phyloP scores from a whole-genome alignment of 2,797 vertebrate genomes.

The Denticeps clupeoides region DNA sequence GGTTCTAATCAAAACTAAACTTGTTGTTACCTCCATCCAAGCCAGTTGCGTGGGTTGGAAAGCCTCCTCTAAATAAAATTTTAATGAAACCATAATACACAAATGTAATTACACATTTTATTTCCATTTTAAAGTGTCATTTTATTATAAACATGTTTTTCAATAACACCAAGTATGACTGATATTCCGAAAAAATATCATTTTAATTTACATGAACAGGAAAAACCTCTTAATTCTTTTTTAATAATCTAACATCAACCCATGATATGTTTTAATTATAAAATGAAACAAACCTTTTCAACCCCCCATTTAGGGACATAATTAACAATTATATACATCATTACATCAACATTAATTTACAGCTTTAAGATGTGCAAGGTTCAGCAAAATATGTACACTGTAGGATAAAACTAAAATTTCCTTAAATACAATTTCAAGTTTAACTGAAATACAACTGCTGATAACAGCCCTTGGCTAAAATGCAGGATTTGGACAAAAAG shows the following conservation, averaged over 20 bases:
- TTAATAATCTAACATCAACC: constrained; percentile 87
- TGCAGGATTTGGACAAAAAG: constrained; percentile 31
- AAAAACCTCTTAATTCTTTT: no score
- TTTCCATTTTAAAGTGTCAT: constrained; percentile 98
- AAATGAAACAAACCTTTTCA: constrained; percentile 64
- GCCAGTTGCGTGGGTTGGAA: no score
- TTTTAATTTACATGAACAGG: no score
- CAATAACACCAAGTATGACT: constrained; percentile 93
- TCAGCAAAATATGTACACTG: constrained; percentile 70
- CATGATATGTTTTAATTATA: constrained; percentile 79
- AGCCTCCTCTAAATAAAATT: no score
- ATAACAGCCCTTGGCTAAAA: constrained; percentile 50
- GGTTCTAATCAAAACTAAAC: no score
- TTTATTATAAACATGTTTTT: constrained; percentile 98
- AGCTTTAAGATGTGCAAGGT: constrained; percentile 74
- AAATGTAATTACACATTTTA: constrained; percentile 79
- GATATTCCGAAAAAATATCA: constrained; percentile 98
- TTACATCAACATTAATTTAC: constrained; percentile 74
- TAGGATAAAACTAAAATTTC: constrained; percentile 62
- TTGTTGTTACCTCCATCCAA: no score
- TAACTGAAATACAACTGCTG: constrained; percentile 70
- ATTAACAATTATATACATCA: constrained; percentile 66
- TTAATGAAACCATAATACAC: constrained; percentile 16
- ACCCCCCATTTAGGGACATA: constrained; percentile 70
- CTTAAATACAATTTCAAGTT: constrained; percentile 70